A percentile compares a stretch with the other conserved stretches of the same genome.
phyloP scores from a whole-genome alignment of 1,140 invertebrate species.

The Tenebrio molitor region DNA sequence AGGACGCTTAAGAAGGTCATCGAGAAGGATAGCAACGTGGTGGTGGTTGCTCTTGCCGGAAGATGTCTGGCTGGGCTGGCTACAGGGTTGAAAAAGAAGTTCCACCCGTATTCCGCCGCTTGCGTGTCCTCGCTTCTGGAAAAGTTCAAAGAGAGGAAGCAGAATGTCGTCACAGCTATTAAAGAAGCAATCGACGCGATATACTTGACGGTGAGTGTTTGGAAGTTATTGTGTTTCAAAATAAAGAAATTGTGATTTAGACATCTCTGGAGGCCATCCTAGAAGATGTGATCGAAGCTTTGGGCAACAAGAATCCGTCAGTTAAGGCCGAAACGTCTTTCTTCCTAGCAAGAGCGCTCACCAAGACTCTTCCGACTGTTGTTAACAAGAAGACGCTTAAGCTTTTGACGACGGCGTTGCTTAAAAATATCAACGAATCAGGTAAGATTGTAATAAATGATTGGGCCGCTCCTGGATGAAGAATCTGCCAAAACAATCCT shows the following conservation, averaged over 20 bases:
- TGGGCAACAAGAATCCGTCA: slow-evolving; percentile 95
- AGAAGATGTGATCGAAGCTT: slow-evolving; percentile 86
- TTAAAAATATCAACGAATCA: slow-evolving; percentile 90
- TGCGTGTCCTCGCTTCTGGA: slow-evolving; percentile 88
- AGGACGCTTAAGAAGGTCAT: slow-evolving; percentile 91
- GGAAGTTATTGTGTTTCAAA: no score
- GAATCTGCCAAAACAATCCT: no score
- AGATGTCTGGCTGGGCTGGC: slow-evolving; percentile 90
- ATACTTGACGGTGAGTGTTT: slow-evolving; percentile 79
- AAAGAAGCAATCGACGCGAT: slow-evolving; percentile 95
- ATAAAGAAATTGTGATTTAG: slow-evolving; percentile 67
- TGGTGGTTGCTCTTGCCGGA: slow-evolving; percentile 89
- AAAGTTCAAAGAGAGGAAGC: slow-evolving; percentile 99
- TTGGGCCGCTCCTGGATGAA: no score
- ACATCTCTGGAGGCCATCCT: slow-evolving; percentile 89
- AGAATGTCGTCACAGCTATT: slow-evolving; percentile 87
- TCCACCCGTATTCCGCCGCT: slow-evolving; percentile 85
- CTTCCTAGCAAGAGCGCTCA: slow-evolving; percentile 89
- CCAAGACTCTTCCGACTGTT: slow-evolving; percentile 82
- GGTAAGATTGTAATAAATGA: slow-evolving; percentile 68
- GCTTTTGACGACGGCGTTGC: slow-evolving; percentile 81
- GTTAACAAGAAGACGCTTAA: slow-evolving; percentile 96
- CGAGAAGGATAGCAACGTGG: slow-evolving; percentile 95
- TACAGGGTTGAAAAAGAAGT: slow-evolving; percentile 89
- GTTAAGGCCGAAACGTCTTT: slow-evolving; percentile 93